Conservation (phyloP, 2,113 vertebrate species). For the Empidonax traillii region DNA sequence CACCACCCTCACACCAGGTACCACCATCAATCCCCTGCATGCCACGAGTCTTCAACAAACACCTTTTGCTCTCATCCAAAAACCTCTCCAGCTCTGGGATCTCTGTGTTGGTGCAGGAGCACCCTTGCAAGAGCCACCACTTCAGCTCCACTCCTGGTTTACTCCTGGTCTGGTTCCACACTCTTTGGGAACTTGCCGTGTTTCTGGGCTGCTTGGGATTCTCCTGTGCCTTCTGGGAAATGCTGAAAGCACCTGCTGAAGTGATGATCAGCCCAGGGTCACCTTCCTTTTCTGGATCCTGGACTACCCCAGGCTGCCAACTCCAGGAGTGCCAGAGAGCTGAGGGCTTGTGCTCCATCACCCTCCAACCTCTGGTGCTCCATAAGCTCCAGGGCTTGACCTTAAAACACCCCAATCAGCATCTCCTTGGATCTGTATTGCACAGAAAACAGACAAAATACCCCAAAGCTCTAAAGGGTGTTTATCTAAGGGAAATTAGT, state of each 20-base stretch:
- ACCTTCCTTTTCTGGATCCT: not conserved
- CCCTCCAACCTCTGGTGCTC: not conserved
- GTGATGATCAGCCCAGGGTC: not conserved
- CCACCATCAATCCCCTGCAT: not conserved
- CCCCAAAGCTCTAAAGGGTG: not conserved
- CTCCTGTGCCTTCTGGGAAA: not conserved
- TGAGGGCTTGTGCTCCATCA: not conserved
- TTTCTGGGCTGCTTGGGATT: not conserved
- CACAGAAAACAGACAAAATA: not conserved
- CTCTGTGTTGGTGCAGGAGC: not conserved
- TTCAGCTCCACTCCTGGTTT: not conserved
- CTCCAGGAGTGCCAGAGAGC: not conserved
- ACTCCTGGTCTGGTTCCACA: accelerated
- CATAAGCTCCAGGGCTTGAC: not conserved
- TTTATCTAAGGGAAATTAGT: not conserved
- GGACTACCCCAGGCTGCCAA: not conserved
- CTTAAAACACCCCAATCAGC: not conserved
- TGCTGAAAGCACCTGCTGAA: not conserved
- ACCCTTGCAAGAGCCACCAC: not conserved
- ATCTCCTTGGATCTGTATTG: not conserved
- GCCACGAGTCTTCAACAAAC: not conserved
- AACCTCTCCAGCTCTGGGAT: not conserved
- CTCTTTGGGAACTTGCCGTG: too few relatives aligned
- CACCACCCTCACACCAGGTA: not conserved
- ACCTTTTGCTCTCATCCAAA: not conserved